A percentile compares a stretch with the other conserved stretches of the same genome.
phyloP scores from a whole-genome alignment of 2,888 invertebrate species.

The Sthenelais limicola region DNA sequence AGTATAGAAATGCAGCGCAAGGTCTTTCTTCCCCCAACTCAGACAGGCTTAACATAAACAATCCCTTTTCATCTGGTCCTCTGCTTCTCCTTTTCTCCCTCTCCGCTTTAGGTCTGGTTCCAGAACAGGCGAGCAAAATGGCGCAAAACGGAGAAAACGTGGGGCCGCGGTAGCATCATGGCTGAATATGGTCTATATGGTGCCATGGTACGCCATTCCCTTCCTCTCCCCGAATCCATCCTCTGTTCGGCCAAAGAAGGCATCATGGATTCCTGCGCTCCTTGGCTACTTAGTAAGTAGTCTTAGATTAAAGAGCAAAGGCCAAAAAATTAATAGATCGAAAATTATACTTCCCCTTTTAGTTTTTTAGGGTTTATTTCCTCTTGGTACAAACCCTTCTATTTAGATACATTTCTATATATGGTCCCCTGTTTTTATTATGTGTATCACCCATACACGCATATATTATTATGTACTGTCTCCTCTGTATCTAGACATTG shows the following conservation, averaged over 20 bases:
- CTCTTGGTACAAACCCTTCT: too few species aligned
- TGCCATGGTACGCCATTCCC: constrained; percentile 98
- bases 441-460: too few species aligned
- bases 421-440: too few species aligned
- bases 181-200: constrained; percentile 99
- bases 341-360: background rate
- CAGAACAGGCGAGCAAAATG: constrained; percentile 98
- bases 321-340: background rate
- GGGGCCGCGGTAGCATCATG: constrained; percentile 99
- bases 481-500: too few species aligned
- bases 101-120: constrained; percentile 91
- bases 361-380: too few species aligned
- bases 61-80: background rate
- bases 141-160: constrained; percentile 99
- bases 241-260: constrained; percentile 94
- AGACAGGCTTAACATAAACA: background rate
- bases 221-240: constrained; percentile 98
- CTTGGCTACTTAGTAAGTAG: constrained; percentile 78
- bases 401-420: too few species aligned
- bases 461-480: too few species aligned
- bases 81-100: constrained; percentile 7
- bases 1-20: too few species aligned
- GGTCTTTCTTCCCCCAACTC: too few species aligned
- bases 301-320: constrained; percentile 2
- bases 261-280: constrained; percentile 88